Evolutionary conservation across 2,113 vertebrate genomes (phyloP).

Genomic region (Gallinago paraguaiae): DNA sequence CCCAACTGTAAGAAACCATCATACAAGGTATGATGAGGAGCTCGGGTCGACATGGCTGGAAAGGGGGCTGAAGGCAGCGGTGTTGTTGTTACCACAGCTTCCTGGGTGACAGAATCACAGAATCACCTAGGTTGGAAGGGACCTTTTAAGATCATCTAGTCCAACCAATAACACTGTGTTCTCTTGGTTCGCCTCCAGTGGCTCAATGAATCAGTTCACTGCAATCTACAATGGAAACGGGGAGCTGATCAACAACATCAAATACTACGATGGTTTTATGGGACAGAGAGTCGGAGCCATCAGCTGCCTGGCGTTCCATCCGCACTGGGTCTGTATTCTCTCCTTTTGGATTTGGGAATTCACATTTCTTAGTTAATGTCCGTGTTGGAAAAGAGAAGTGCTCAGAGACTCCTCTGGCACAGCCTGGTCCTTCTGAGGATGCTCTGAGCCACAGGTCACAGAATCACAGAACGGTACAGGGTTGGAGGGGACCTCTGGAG

Average conservation of each 20-base stretch:
- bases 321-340: constrained; percentile 87
- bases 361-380: neutral
- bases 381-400: neutral
- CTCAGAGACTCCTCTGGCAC: neutral
- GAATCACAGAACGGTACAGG: too few relatives aligned
- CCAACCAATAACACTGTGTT: neutral
- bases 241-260: constrained; percentile 97
- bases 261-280: constrained; percentile 99
- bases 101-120: neutral
- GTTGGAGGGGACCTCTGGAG: too few relatives aligned
- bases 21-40: neutral
- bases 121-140: too few relatives aligned
- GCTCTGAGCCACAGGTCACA: neutral
- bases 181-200: constrained; percentile 73
- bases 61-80: neutral
- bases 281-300: constrained; percentile 96
- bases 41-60: neutral
- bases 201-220: constrained; percentile 99
- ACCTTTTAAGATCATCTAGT: too few relatives aligned
- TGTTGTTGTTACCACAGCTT: fast-evolving
- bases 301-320: constrained; percentile 98
- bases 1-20: fast-evolving
- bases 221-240: constrained; percentile 91
- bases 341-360: neutral
- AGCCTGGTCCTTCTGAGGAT: neutral